These are phyloP conservation scores for Petrocephalus microphthalmus DNA, from an alignment of 2,113 vertebrate genomes.

Conservation along the genomic window DNA sequence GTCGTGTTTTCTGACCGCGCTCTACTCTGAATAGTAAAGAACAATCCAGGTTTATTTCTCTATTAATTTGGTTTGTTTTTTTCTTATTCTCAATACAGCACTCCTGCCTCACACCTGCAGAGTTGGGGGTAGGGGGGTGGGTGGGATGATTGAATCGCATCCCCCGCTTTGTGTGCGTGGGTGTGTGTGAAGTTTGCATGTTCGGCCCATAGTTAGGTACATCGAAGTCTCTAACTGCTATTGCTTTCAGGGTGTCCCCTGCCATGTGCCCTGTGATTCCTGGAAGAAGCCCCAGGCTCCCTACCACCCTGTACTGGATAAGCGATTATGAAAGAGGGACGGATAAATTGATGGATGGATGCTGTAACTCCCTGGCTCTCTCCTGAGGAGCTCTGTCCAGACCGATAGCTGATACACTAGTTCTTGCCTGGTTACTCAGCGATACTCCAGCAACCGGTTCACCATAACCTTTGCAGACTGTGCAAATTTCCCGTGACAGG, in stretches of 20 bases:
- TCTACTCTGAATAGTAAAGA: neutral
- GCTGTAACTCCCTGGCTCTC: neutral
- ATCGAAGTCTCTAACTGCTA: too few species aligned
- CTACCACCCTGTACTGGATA: neutral
- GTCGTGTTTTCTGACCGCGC: neutral
- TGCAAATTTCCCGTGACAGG: neutral
- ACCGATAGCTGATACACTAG: neutral
- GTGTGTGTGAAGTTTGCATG: neutral
- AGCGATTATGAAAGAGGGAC: neutral
- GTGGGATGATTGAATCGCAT: neutral
- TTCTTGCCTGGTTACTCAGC: neutral
- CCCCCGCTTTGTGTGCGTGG: neutral
- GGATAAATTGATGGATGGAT: neutral
- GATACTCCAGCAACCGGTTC: neutral
- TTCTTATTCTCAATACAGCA: neutral
- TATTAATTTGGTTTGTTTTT: neutral
- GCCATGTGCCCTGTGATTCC: neutral
- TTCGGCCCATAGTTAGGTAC: neutral
- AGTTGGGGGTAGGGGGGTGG: neutral
- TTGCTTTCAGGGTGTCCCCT: neutral
- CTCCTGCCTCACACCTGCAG: neutral
- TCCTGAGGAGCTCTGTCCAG: neutral
- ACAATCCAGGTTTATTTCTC: neutral
- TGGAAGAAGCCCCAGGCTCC: neutral
- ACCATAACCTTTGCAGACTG: neutral